Base-by-base conservation (phyloP, 2,888 invertebrate genomes). In the Rhogogaster chlorosoma region DNA sequence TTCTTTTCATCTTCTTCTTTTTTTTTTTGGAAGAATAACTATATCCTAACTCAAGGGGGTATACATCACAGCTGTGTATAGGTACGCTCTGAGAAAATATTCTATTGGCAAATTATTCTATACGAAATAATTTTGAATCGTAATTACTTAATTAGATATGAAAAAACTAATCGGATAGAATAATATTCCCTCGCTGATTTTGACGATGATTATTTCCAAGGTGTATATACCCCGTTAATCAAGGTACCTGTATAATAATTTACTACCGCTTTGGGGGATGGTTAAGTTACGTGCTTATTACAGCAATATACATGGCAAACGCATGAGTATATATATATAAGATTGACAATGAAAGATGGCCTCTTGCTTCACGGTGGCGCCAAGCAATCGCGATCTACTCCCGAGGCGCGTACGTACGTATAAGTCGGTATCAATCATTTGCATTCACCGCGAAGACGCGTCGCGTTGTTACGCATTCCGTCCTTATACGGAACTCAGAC, bases 401-500 rank as follows among this genome's bases (percentile, higher is more conserved):
- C 42, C 83, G 53, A 67, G 61, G 49, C 83, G 70, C 70, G 83
- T 70, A 73, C 73, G 12, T 73, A 73, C 38, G 18, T 73, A 71
- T 71, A 73, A 32, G 29, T 67, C 18, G 10, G 57, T 80, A 64
- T 80, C 57, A 83, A 83, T 83, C 64, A 83, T 83, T 83, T 83
- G 83, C 70, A 83, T 83, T 83, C 83, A 67, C 42, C n/a, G 29
- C 64, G 64, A 22, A 61, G 64, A 67, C 83, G 12, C 64, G 80
- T 61, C 18, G 77, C 45, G 53, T 78, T 49, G 42, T 64, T 67
- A 83, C 67, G 83, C 83, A 83, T 83, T 83, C 83, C 70, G 83
- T 83, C 83, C 83, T 83, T 83, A 83, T 67, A 67, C 67, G 83
- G 61, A 83, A 38, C 45, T 83, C 45, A 49, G 64, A 82, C 82